These are phyloP conservation scores for Ptychadena robeensis DNA, from an alignment of 2,797 vertebrate species.

Conservation along the genomic window DNA sequence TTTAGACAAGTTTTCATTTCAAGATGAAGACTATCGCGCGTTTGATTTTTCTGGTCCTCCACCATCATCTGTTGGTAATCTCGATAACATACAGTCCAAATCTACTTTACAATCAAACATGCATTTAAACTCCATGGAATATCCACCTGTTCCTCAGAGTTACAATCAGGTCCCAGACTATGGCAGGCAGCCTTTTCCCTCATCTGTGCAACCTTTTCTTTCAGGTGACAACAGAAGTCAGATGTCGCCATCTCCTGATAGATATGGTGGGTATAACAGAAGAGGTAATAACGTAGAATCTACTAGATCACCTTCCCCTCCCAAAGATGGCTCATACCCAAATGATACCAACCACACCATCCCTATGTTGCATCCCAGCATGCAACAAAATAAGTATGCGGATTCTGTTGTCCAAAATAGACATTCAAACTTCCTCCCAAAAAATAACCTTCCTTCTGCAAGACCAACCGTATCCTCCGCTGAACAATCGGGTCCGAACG, in stretches of 20 bases:
- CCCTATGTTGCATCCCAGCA: slow-evolving; percentile 64
- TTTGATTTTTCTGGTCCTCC: slow-evolving; percentile 78
- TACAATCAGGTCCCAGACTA: slow-evolving; percentile 73
- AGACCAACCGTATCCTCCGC: slow-evolving; percentile 51
- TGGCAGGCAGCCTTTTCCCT: slow-evolving; percentile 70
- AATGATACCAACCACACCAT: slow-evolving; percentile 73
- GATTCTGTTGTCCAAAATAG: slow-evolving; percentile 73
- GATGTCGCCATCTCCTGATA: slow-evolving; percentile 65
- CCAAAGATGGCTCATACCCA: slow-evolving; percentile 72
- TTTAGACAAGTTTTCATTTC: slow-evolving; percentile 79
- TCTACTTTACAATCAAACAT: slow-evolving; percentile 75
- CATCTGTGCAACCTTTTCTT: slow-evolving; percentile 70
- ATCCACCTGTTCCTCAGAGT: slow-evolving; percentile 69
- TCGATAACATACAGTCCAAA: slow-evolving; percentile 79
- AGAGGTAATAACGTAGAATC: slow-evolving; percentile 68
- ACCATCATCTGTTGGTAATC: slow-evolving; percentile 73
- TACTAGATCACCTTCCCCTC: slow-evolving; percentile 69
- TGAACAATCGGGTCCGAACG: slow-evolving; percentile 69
- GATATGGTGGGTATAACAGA: slow-evolving; percentile 69
- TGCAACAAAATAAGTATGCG: slow-evolving; percentile 75
- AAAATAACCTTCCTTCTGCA: slow-evolving; percentile 65
- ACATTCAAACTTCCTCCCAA: slow-evolving; percentile 71
- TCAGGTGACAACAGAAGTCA: slow-evolving; percentile 70
- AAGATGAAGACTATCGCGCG: slow-evolving; percentile 79
- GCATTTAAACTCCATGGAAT: slow-evolving; percentile 68